phyloP scores from a whole-genome alignment of 2,113 vertebrate species.

The Sinocyclocheilus anshuiensis region DNA sequence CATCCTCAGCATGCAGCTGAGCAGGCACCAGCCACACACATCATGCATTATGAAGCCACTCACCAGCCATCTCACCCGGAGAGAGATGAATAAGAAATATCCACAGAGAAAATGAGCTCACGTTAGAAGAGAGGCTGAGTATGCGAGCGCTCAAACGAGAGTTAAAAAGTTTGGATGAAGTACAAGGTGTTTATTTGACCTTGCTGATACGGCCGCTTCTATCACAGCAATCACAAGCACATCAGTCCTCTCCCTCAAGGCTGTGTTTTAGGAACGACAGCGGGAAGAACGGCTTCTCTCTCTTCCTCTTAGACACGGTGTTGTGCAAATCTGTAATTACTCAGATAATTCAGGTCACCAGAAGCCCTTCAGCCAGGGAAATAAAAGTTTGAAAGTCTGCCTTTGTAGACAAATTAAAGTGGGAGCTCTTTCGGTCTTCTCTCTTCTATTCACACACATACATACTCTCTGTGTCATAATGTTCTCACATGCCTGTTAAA shows the following conservation, averaged over 20 bases:
- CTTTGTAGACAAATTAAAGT: slow-evolving; percentile 56
- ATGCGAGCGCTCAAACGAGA: not conserved
- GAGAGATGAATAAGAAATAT: slow-evolving; percentile 38
- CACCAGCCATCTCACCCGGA: slow-evolving; percentile 63
- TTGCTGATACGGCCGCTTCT: slow-evolving; percentile 29
- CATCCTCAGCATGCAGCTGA: not conserved
- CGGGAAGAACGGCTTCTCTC: slow-evolving; percentile 28
- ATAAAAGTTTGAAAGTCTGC: slow-evolving; percentile 50
- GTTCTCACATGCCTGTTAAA: slow-evolving; percentile 6
- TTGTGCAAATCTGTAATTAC: slow-evolving; percentile 54
- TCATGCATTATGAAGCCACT: slow-evolving; percentile 49
- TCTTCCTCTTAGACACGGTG: not conserved
- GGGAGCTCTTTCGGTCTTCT: not conserved
- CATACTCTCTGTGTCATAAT: not conserved
- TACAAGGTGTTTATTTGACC: slow-evolving; percentile 37
- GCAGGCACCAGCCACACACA: not conserved
- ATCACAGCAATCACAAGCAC: slow-evolving; percentile 21
- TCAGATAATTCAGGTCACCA: slow-evolving; percentile 59
- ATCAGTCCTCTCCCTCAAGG: slow-evolving; percentile 46
- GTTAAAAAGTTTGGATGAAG: slow-evolving; percentile 27
- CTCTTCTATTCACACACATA: not conserved
- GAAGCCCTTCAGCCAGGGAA: slow-evolving; percentile 50
- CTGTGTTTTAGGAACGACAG: not conserved
- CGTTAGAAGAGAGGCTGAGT: not conserved
- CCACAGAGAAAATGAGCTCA: slow-evolving; percentile 13